Evolutionary conservation across 2,888 invertebrate genomes (phyloP), one percentile per base, ranked within the genome.

Genomic region (Drosophila engyochracea): DNA sequence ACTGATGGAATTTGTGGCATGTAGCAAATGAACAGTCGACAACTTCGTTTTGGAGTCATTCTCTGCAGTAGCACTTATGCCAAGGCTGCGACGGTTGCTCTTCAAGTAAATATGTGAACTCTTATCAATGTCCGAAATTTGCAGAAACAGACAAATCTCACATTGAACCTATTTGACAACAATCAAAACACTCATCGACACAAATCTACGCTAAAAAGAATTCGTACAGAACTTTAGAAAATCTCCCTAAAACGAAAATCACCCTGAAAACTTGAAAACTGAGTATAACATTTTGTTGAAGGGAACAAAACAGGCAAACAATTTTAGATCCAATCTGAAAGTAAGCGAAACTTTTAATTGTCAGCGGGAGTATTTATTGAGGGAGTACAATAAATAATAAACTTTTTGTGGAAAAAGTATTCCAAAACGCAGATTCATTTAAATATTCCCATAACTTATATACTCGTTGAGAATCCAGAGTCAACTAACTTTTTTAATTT

Each of bases 1-100:
- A 52, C 74, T 68, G 52, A 58, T 58, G 63, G 35, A 62, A 75
- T 55, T 75, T 79, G 66, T 71, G 75, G 75, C 79, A 82, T 70
- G 61, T 54, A 33, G 39, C 49, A 58, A 83, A 71, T 70, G 67
- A 71, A 78, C 52, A 54, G 25, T 44, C 51, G 58, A 70, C 72
- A 66, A 41, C 31, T 25, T 28, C 68, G 37, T 67, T 64, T 53
- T 14, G 6, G 19, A 28, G 35, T 41, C 22, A 19, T 35, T 28
- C 19, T 57, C 25, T 55, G 41, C 2, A 30, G 10, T n/a, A 28
- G 19, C 39, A 59, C 39, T 30, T 35, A 41, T 51, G 12, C 25
- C 37, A 60, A 60, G 33, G 28, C 10, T 54, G 49, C 65, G 60
- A 49, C 64, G 60, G 57, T 41, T 41, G 22, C 37, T 30, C 28